These are phyloP conservation scores for Ahaetulla prasina DNA, from an alignment of 2,113 vertebrate genomes.

Conservation along the genomic window DNA sequence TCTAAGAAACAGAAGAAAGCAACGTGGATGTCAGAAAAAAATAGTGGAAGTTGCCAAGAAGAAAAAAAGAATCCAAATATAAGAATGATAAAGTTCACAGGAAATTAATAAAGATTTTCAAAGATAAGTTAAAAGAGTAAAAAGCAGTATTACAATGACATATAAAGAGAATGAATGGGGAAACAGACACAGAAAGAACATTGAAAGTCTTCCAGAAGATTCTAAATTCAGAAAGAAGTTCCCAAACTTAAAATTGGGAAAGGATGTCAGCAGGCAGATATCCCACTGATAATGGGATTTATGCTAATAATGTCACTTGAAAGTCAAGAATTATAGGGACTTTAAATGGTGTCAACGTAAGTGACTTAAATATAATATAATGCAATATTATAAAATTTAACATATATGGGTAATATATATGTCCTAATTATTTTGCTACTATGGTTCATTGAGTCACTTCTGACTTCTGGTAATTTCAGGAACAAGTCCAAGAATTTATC, in stretches of 20 bases:
- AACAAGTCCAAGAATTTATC: neutral
- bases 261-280: neutral
- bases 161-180: neutral
- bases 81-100: neutral
- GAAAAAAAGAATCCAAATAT: neutral
- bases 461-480: neutral
- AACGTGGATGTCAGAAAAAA: neutral
- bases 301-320: slow-evolving; percentile 35
- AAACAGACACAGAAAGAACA: neutral
- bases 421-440: neutral
- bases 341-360: slow-evolving; percentile 60
- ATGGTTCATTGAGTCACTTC: neutral
- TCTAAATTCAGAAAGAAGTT: neutral
- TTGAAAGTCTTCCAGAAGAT: neutral
- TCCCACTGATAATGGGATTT: neutral
- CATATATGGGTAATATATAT: neutral
- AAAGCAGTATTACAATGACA: neutral
- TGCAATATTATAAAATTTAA: slow-evolving; percentile 45
- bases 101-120: neutral
- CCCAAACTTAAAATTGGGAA: neutral
- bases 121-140: neutral
- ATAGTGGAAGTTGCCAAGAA: neutral
- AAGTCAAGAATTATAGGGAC: slow-evolving; percentile 55
- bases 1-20: neutral
- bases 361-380: slow-evolving; percentile 43